Evolutionary conservation across 2,797 vertebrate genomes (phyloP), one percentile per base, ranked within the genome.

Genomic region (Periparus ater): DNA sequence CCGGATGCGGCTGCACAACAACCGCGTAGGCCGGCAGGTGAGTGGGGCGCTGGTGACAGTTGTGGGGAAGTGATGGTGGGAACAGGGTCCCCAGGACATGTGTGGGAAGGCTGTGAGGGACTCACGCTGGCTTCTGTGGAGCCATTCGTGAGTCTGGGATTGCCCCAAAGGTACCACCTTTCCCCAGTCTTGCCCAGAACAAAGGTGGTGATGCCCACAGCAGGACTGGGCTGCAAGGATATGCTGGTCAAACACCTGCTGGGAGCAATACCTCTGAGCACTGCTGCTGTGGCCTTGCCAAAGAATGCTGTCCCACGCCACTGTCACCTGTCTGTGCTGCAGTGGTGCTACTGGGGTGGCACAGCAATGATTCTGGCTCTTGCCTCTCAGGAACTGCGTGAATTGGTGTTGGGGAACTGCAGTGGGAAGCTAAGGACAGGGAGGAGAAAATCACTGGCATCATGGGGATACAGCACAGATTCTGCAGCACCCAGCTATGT

Each of bases 1-100:
- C 8, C 98, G 99, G 29, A 99, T 99, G 99, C 98, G 99, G 97
- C 99, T 99, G 86, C 99, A 99, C 96, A 99, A 99, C 97, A 99
- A 99, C 86, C 98, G 98, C 55, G 99, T 99, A n/a, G 99, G 99
- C 79, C 98, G 99, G 96, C 99, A 99, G 99, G 99, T 99, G 97
- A 99, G 99, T 1, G 3, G 40, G 22, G 38, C 1, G 1, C 50
- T 55, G n/a, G 27, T 25, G 19, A 45, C 4, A 11, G 44, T 3
- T 11, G 65, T 0, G 1, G 6, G 18, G 17, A 3, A n/a, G 6
- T 21, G 17, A 30, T 23, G 32, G 34, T 2, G 9, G 67, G 44
- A 29, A n/a, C 8, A 10, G 75, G 5, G 23, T 50, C 34, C 16
- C 15, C 1, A 4, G 32, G 53, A 54, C 29, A 3, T 0, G 0